Percentiles rank a stretch among this genome's conserved stretches.
Evolutionary conservation across 2,113 vertebrate genomes (phyloP).

Genomic region (Pitta sordida): DNA sequence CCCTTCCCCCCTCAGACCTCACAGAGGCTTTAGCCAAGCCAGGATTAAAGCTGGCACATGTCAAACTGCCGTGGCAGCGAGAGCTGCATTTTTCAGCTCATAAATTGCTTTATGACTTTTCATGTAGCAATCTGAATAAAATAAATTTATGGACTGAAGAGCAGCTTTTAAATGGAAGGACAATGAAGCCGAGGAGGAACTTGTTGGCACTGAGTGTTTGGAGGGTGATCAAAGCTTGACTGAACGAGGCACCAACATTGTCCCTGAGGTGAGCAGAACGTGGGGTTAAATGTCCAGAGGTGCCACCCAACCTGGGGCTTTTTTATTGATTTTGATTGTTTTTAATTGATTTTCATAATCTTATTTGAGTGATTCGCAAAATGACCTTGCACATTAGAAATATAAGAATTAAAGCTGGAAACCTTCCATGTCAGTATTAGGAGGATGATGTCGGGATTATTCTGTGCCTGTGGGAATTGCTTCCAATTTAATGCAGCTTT

Average conservation of each 20-base stretch:
- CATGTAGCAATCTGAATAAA: neutral
- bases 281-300: neutral
- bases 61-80: neutral
- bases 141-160: slow-evolving; percentile 22
- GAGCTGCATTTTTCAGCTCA: slow-evolving; percentile 34
- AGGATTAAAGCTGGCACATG: neutral
- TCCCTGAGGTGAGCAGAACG: neutral
- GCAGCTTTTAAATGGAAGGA: neutral
- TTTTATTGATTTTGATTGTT: neutral
- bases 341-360: neutral
- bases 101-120: slow-evolving; percentile 50
- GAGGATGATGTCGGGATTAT: neutral
- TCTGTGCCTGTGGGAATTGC: neutral
- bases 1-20: neutral
- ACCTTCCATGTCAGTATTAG: neutral
- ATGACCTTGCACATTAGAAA: neutral
- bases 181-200: neutral
- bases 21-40: neutral
- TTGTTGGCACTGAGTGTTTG: neutral
- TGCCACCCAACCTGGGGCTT: neutral
- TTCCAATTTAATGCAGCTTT: neutral
- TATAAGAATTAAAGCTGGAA: neutral
- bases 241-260: neutral
- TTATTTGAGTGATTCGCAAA: neutral
- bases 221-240: neutral